Conservation (phyloP, 37 sponge, comb jelly and placozoan species). For the Beroe ovata region DNA sequence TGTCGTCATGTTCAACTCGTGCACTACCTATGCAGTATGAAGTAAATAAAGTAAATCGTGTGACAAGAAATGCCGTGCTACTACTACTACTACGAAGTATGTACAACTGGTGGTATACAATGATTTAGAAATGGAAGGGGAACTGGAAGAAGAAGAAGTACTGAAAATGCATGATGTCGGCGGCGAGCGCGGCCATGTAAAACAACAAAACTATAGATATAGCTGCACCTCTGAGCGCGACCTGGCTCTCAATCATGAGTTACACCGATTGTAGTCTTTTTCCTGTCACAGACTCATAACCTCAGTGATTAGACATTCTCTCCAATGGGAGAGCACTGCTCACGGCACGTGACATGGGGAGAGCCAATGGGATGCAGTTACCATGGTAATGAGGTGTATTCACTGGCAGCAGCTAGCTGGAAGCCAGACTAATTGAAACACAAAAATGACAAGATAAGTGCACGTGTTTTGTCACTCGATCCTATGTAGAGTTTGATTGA, state of each 20-base stretch:
- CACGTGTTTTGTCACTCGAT: constrained; percentile 1
- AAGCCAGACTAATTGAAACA: constrained; percentile 60
- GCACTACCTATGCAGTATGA: too few species aligned
- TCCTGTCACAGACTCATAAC: constrained; percentile 65
- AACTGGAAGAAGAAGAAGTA: neutral
- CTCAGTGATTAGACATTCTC: constrained; percentile 52
- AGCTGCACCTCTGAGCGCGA: constrained; percentile 31
- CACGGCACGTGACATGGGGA: neutral
- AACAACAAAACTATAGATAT: constrained; percentile 63
- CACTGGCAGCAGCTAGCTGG: constrained; percentile 18
- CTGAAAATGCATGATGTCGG: neutral
- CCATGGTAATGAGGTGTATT: constrained; percentile 46
- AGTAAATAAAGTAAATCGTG: too few species aligned
- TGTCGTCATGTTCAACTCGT: too few species aligned
- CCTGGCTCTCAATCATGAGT: constrained; percentile 18
- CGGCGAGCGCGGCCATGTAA: constrained; percentile 26
- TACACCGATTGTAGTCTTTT: constrained; percentile 47
- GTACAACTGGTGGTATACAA: too few species aligned
- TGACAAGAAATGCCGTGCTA: too few species aligned
- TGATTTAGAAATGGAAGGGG: too few species aligned
- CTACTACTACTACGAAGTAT: too few species aligned
- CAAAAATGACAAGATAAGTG: constrained; percentile 32
- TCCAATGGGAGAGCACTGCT: neutral
- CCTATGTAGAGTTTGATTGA: constrained; percentile 46
- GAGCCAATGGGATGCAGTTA: constrained; percentile 61